These are phyloP conservation scores for Pygoscelis antarcticus DNA, from an alignment of 2,113 vertebrate genomes.

Conservation along the genomic window DNA sequence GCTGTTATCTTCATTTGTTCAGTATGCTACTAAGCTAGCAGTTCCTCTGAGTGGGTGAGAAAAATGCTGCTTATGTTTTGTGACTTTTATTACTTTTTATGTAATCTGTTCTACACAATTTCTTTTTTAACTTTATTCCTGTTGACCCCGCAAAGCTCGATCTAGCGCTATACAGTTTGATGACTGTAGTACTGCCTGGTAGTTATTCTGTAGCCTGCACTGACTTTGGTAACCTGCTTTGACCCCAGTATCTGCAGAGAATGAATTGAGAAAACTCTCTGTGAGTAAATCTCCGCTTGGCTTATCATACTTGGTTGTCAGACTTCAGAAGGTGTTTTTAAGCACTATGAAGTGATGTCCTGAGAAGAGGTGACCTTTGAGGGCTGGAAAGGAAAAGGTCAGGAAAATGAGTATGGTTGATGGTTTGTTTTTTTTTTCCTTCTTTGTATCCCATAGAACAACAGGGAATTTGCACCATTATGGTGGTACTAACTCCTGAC, in stretches of 20 bases:
- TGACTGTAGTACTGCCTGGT: neutral
- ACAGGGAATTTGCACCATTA: neutral
- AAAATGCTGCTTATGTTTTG: neutral
- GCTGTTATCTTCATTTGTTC: neutral
- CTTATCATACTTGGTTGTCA: too few relatives aligned
- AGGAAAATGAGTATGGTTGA: neutral
- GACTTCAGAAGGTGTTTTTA: neutral
- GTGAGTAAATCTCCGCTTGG: neutral
- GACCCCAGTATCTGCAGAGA: neutral
- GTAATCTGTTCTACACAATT: neutral
- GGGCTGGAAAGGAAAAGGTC: neutral
- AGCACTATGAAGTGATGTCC: neutral
- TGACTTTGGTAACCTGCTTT: neutral
- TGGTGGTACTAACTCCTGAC: neutral
- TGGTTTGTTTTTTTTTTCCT: neutral
- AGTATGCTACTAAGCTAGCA: neutral
- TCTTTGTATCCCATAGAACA: neutral
- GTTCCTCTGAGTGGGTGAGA: neutral
- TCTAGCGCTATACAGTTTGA: neutral
- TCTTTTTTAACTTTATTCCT: neutral
- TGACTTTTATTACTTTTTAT: neutral
- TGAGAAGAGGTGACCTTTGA: neutral
- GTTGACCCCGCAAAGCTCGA: neutral
- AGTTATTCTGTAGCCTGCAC: neutral
- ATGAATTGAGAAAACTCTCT: neutral